These are phyloP conservation scores for Branchinecta lynchi DNA, from an alignment of 1,140 invertebrate genomes.

Conservation along the genomic window DNA sequence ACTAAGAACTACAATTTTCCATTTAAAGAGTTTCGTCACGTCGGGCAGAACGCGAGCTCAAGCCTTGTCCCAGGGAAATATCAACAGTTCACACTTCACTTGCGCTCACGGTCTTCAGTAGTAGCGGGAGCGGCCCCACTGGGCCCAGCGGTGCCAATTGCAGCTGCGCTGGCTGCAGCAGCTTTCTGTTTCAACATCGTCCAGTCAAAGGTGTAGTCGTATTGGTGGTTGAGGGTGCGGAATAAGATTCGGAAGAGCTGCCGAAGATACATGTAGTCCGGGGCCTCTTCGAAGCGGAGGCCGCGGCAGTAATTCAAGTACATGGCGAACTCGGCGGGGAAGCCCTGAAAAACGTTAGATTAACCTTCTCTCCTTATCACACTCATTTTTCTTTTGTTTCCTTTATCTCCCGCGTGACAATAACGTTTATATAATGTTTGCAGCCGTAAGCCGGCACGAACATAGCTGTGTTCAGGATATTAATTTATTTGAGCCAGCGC, in stretches of 20 bases:
- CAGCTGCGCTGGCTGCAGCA: slow-evolving; percentile 30
- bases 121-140: neutral
- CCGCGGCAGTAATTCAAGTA: slow-evolving; percentile 95
- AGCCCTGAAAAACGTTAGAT: slow-evolving; percentile 44
- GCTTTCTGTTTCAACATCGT: slow-evolving; percentile 91
- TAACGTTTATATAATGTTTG: too few relatives aligned
- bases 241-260: slow-evolving; percentile 96
- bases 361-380: neutral
- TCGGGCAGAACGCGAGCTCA: too few relatives aligned
- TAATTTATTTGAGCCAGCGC: too few relatives aligned
- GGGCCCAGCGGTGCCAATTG: slow-evolving; percentile 20
- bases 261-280: slow-evolving; percentile 95
- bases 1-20: too few relatives aligned
- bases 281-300: slow-evolving; percentile 84
- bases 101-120: neutral
- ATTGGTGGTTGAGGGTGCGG: slow-evolving; percentile 95
- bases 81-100: neutral
- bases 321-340: slow-evolving; percentile 94
- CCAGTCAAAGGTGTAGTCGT: slow-evolving; percentile 99
- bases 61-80: too few relatives aligned
- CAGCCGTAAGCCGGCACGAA: too few relatives aligned
- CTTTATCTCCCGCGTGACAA: too few relatives aligned
- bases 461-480: too few relatives aligned
- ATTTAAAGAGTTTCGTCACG: too few relatives aligned
- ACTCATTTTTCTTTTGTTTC: too few relatives aligned